These are phyloP conservation scores for Talpa occidentalis DNA, from an alignment of 2,113 vertebrate genomes.

Conservation along the genomic window DNA sequence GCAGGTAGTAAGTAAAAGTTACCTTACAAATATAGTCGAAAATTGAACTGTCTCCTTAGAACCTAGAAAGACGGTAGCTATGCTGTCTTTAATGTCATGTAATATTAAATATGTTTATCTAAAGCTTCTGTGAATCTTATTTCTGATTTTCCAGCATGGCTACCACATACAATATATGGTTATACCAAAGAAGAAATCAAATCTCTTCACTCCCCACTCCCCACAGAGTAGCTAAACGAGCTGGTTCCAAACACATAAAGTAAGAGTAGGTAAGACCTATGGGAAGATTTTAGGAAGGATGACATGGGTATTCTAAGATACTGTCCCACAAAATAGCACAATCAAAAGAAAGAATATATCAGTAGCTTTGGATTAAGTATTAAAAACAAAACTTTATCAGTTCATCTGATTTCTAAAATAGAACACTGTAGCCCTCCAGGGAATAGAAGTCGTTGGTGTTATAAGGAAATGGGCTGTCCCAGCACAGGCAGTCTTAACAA, in stretches of 20 bases:
- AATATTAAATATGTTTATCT: neutral
- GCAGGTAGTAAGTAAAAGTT: neutral
- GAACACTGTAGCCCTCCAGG: too few species aligned
- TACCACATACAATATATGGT: neutral
- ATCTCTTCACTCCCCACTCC: fast-evolving
- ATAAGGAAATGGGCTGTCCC: neutral
- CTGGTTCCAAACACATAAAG: neutral
- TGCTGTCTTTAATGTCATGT: too few species aligned
- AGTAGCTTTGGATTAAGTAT: neutral
- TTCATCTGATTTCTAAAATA: constrained; percentile 5
- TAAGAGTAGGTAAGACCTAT: neutral
- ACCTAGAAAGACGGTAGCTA: neutral
- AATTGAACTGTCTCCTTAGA: neutral
- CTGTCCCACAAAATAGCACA: neutral
- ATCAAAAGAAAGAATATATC: neutral
- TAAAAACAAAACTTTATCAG: neutral
- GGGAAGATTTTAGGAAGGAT: neutral
- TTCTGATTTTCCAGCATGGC: neutral
- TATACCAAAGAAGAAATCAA: neutral
- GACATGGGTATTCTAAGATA: neutral
- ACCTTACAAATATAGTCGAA: neutral
- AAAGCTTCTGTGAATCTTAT: neutral
- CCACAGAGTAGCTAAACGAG: neutral
- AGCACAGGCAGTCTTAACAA: neutral
- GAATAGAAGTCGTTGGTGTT: neutral